A percentile compares a stretch with the other conserved stretches of the same genome.
These are phyloP conservation scores for Cuculus canorus DNA, from an alignment of 2,797 vertebrate species.

Conservation along the genomic window DNA sequence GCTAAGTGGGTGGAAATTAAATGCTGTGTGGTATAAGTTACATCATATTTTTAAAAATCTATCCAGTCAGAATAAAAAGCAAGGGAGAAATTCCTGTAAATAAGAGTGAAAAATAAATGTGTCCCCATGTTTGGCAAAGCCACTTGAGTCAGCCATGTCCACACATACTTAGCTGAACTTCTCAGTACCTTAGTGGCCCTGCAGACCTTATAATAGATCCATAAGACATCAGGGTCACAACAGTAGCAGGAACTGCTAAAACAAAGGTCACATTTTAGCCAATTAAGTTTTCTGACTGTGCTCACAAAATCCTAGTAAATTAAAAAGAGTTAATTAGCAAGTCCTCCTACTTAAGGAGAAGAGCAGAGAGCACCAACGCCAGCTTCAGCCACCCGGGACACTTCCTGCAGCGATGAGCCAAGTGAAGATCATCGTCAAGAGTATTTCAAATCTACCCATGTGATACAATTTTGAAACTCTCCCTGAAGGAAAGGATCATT, in stretches of 20 bases:
- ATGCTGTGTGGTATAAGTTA: background rate
- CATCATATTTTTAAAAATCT: background rate
- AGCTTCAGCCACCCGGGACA: accelerated
- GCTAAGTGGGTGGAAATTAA: background rate
- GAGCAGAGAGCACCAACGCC: background rate
- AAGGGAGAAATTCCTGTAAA: background rate
- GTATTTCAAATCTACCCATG: background rate
- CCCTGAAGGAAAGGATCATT: background rate
- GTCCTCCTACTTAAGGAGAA: background rate
- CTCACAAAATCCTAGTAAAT: background rate
- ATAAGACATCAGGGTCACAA: background rate
- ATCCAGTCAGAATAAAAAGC: background rate
- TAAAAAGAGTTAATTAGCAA: background rate
- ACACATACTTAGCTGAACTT: background rate
- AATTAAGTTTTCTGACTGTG: background rate
- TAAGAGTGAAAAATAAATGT: background rate
- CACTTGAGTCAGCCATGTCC: background rate
- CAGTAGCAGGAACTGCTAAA: background rate
- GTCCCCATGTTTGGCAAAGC: background rate
- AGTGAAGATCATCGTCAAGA: accelerated
- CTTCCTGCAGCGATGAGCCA: background rate
- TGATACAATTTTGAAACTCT: background rate
- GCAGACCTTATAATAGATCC: background rate
- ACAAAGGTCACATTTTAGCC: background rate
- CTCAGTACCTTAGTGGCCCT: background rate